Base-by-base conservation (phyloP, 2,888 invertebrate species). In the Dasysyrphus albostriatus region DNA sequence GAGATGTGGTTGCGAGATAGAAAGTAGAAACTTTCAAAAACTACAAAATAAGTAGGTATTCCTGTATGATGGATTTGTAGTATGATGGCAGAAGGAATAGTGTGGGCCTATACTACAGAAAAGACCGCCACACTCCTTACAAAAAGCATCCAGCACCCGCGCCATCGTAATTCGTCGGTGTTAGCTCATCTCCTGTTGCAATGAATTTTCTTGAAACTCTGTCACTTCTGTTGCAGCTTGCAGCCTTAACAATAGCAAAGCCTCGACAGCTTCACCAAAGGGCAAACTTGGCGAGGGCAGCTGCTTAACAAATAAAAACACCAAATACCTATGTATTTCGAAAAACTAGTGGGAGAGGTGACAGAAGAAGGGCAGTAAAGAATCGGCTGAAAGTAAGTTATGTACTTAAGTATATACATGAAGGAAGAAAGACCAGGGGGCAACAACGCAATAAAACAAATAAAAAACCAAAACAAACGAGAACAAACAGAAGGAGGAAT, bases 231-330 rank as follows among this genome's bases (percentile, higher is more conserved):
- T 14, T 42, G 42, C 42, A 42, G 16, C 8, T 6, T 24, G 8
- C 16, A 16, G 14, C 14, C 54, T 56, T 14, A n/a, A 8, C 29
- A 54, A 24, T 3, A 29, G 12, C 29, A 14, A 29, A 47, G 16
- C n/a, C n/a, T 24, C 34, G 44, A 65, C 37, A 65, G 42, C 75
- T 51, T 44, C 70, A 44, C 19, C 39, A 29, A 49, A 19, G 44
- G 61, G 67, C 54, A 56, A 29, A 34, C 63, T 49, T 61, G 59
- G 34, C 74, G 37, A 67, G n/a, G n/a, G n/a, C n/a, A n/a, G n/a
- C 63, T 44, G 24, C 12, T 59, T 65, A 59, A n/a, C n/a, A n/a
- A 75, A 84, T 80, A 72, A 59, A 51, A 65, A 80, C 65, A 14
- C 58, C 80, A 80, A 80, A 84, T 65, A 80, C 72, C 32, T 32